Evolutionary conservation across 2,888 invertebrate genomes (phyloP), one percentile per base, ranked within the genome.

Genomic region (Zelleria hepariella): DNA sequence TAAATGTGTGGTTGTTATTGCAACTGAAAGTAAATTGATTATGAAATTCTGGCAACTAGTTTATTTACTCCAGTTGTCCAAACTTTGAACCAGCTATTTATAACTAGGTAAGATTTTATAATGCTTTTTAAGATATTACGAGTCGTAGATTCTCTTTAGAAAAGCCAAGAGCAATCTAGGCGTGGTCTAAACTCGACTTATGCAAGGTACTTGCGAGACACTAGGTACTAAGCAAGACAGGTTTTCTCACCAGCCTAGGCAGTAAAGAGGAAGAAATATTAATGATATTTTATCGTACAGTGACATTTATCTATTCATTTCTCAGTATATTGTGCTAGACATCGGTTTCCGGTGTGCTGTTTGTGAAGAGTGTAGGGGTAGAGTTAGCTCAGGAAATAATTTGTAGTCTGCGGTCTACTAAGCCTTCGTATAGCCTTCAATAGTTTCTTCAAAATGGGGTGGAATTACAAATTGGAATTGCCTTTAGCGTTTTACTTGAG

Each of bases 261-360:
- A 20, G 51, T 23, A 51, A 51, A 51, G 51, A 51, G 51, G 51
- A 51, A 51, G 51, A 51, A 51, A 51, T 51, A 51, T 51, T 20
- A 51, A 51, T 51, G 10, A 51, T 51, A 51, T 51, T 51, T 51
- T 51, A 51, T 21, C 51, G 20, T 7, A 10, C 51, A 51, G 21
- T 51, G 51, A 51, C 51, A 23, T 51, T 51, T 51, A 23, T 51
- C 21, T 23, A 51, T 51, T 51, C 10, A 51, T 51, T 51, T 51
- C 23, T 8, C 51, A 51, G 23, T 51, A 51, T 51, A 49, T 21
- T 51, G 51, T 10, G 23, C 10, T 23, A 10, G 1, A 51, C 23
- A 3, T 51, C 21, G 23, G 7, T 51, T 21, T 51, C 21, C 20
- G 51, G 51, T 51, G 42, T 42, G n/a, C n/a, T 15, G 32, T 42